Base-by-base conservation (phyloP, 2,797 vertebrate genomes). In the Eremophila alpestris region DNA sequence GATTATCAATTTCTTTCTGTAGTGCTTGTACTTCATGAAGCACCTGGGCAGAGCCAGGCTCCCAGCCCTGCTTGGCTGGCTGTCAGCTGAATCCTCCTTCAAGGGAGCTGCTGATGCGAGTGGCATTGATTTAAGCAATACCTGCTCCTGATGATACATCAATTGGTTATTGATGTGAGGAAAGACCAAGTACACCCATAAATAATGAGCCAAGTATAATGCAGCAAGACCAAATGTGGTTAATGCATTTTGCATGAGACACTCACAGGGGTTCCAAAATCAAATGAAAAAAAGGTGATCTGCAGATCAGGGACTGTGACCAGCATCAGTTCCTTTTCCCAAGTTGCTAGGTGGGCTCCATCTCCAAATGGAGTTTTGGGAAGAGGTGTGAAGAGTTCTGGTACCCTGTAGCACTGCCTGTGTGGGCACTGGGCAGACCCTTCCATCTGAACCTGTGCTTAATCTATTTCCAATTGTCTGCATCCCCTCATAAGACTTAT, bases 231-330 rank as follows among this genome's bases (percentile, higher is more conserved):
- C 46, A 84, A 88, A 67, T 60, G 36, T 52, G 12, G 34, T 83
- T 27, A 51, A 51, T 82, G 84, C 30, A 51, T 94, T 92, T 95
- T 92, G 58, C 64, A 76, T 82, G 64, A 92, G 74, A 27, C 13
- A 73, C 55, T 76, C 52, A 22, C 2, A 14, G 1, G 52, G 49
- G 26, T 76, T 92, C 59, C 73, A 87, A 90, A 92, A 54, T 22
- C 3, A 17, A 89, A 52, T 17, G n/a, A 49, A 55, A 40, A 70
- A 32, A 45, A 41, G 45, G n/a, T 48, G 19, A 73, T 56, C 40
- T n/a, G 7, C 0, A 1, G 23, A 49, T 82, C 40, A 79, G 24
- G 27, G 24, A 14, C 27, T 0, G 2, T 48, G 59, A 38, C 8
- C 55, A 59, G 22, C 55, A 23, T 11, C 0, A 6, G 0, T 67